These are phyloP conservation scores for Meleagris gallopavo DNA, from an alignment of 2,113 vertebrate genomes.

Conservation along the genomic window DNA sequence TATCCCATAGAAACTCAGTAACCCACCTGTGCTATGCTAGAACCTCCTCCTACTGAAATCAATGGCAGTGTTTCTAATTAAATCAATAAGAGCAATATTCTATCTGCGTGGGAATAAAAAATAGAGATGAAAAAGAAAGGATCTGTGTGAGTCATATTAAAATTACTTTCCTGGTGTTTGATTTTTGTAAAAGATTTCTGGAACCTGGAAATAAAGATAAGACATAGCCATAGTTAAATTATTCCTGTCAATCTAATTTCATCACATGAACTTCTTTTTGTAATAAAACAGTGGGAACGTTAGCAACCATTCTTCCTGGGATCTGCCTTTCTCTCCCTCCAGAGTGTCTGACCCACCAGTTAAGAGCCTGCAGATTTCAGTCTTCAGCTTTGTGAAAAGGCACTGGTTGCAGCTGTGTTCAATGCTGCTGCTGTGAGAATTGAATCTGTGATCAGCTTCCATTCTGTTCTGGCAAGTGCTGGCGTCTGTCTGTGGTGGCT, in stretches of 20 bases:
- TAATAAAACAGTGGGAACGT: background rate
- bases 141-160: background rate
- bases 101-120: background rate
- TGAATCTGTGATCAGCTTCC: background rate
- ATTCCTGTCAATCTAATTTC: background rate
- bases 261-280: background rate
- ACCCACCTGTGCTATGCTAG: background rate
- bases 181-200: constrained; percentile 34
- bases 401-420: background rate
- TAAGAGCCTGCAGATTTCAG: background rate
- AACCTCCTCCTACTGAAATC: background rate
- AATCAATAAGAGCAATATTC: background rate
- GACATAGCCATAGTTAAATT: background rate
- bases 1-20: background rate
- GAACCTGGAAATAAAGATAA: background rate
- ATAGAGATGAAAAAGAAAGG: constrained; percentile 2
- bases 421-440: background rate
- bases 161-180: background rate
- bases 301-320: background rate
- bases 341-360: background rate
- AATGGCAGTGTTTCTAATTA: constrained; percentile 4
- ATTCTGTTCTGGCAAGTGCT: rapidly evolving
- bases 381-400: background rate
- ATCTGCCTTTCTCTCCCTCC: background rate
- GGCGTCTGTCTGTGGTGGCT: rapidly evolving